Evolutionary conservation across 2,888 invertebrate genomes (phyloP).

Genomic region (Metopia argyrocephala): DNA sequence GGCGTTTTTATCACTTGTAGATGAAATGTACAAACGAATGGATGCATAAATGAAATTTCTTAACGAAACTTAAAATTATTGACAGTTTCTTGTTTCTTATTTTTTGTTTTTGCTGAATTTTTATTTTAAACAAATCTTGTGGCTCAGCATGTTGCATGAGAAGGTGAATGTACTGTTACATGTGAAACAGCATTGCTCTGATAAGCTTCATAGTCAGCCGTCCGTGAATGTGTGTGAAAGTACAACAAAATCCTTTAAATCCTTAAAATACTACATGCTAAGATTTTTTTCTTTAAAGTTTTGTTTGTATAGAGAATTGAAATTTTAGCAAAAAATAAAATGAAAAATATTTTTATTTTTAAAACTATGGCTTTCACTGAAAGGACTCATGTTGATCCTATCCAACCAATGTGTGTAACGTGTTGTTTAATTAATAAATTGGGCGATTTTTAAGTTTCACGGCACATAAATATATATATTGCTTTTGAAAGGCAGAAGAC

Average conservation of each 20-base stretch:
- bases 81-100: not conserved
- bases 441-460: no score
- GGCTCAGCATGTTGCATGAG: constrained; percentile 12
- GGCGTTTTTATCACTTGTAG: constrained; percentile 37
- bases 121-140: not conserved
- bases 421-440: no score
- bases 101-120: not conserved
- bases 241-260: constrained; percentile 34
- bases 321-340: no score
- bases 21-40: constrained; percentile 4
- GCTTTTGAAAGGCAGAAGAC: no score
- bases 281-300: no score
- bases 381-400: no score
- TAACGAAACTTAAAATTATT: constrained; percentile 7
- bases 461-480: no score
- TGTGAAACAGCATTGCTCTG: constrained; percentile 7
- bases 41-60: constrained; percentile 5
- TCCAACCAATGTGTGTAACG: no score
- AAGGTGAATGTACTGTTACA: constrained; percentile 49
- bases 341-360: no score
- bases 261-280: constrained; percentile 41
- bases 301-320: no score
- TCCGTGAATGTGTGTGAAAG: not conserved
- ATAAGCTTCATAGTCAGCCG: constrained; percentile 1
- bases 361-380: no score